These are phyloP conservation scores for Tinea semifulvella DNA, from an alignment of 2,888 invertebrate species.

Conservation along the genomic window DNA sequence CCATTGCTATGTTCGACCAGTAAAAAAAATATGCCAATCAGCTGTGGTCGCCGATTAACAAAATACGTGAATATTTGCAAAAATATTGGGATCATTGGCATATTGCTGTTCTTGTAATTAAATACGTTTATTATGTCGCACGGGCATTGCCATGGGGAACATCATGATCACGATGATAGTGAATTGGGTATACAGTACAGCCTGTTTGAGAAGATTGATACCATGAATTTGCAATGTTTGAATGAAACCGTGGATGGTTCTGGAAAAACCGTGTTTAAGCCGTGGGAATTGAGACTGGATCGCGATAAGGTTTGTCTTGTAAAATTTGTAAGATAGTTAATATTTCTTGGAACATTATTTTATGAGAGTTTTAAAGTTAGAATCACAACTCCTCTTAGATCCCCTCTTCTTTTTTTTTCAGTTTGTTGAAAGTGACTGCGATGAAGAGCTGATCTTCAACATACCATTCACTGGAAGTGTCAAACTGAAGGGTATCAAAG, in stretches of 20 bases:
- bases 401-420: conserved; percentile 53
- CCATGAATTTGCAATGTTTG: conserved; percentile 85
- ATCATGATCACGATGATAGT: conserved; percentile 72
- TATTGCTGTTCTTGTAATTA: no score
- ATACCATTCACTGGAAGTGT: conserved; percentile 97
- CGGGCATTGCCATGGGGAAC: conserved; percentile 69
- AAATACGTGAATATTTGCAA: no score
- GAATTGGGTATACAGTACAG: conserved; percentile 84
- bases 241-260: conserved; percentile 90
- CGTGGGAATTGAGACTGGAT: conserved; percentile 88
- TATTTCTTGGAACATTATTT: no score
- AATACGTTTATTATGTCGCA: conserved; percentile 61
- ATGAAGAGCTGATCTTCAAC: conserved; percentile 95
- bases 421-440: conserved; percentile 96
- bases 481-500: conserved; percentile 92
- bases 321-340: not conserved
- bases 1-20: no score
- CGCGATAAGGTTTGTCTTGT: conserved; percentile 35
- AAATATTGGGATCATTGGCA: no score
- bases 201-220: conserved; percentile 89
- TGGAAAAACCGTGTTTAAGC: conserved; percentile 89
- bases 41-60: no score
- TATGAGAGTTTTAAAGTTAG: no score
- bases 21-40: no score
- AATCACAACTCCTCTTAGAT: no score